These are phyloP conservation scores for Hymenochirus boettgeri DNA, from an alignment of 2,113 vertebrate species.

Conservation along the genomic window DNA sequence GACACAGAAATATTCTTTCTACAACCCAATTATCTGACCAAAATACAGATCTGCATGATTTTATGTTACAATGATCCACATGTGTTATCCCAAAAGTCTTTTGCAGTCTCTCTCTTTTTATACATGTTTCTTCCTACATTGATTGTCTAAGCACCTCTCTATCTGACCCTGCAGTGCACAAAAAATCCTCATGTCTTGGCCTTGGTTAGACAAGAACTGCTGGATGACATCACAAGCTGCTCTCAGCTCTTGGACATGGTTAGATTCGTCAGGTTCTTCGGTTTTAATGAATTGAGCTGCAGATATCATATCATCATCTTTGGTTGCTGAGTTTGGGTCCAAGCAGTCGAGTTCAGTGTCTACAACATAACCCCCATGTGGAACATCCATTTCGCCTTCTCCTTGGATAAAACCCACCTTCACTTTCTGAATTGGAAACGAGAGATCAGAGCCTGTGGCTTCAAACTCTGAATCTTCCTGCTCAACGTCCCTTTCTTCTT, in stretches of 20 bases:
- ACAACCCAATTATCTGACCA: background rate
- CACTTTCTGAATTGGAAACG: constrained; percentile 4
- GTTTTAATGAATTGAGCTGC: constrained; percentile 7
- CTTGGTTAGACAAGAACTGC: constrained; percentile 8
- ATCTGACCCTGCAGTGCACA: constrained; percentile 28
- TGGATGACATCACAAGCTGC: constrained; percentile 30
- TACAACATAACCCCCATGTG: background rate
- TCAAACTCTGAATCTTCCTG: constrained; percentile 10
- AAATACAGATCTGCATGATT: too few relatives aligned
- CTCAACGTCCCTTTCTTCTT: constrained; percentile 25
- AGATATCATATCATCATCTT: background rate
- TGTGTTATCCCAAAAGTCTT: too few relatives aligned
- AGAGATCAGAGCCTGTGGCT: background rate
- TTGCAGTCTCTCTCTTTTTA: too few relatives aligned
- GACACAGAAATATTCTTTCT: background rate
- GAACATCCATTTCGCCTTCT: background rate
- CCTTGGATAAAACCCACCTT: background rate
- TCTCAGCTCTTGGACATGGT: constrained; percentile 17
- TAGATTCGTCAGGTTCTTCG: background rate
- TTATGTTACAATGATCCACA: too few relatives aligned
- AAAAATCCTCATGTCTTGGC: constrained; percentile 34
- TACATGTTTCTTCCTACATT: background rate
- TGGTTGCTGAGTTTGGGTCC: background rate
- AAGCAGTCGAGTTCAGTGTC: background rate
- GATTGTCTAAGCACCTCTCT: constrained; percentile 20